Base-by-base conservation (phyloP, 2,888 invertebrate species). In the Cetonia aurata region DNA sequence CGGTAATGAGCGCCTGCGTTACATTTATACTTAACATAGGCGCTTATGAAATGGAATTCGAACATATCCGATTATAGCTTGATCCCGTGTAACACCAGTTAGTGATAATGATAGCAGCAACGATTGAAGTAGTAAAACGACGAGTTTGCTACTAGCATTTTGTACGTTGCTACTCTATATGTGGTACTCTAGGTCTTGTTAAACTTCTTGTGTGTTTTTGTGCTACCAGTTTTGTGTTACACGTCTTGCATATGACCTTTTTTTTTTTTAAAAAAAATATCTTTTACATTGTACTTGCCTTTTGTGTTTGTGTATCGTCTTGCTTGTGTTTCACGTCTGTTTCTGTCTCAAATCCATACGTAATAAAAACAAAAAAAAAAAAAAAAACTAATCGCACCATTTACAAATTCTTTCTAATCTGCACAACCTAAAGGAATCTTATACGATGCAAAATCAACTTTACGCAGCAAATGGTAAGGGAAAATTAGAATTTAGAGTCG, bases 11-110 rank as follows among this genome's bases (percentile, higher is more conserved):
- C 44, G 13, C 17, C 4, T 10, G 37, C 37, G 37, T 37, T 37
- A 10, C 37, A 10, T 37, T 37, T 37, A 37, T 9, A 37, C 37
- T 6, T 37, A 37, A 4, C 8, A 48, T n/a, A 15, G 12, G 25
- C 31, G 15, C n/a, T n/a, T 55, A 31, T 33, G 55, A 55, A 55
- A 55, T 55, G 31, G 33, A 55, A 55, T 13, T 55, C 55, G 55
- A 55, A 55, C n/a, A 4, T 55, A 55, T 55, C 13, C 55, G 55
- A 55, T 31, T 31, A 13, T 33, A 31, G 55, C 33, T 55, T 55
- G 55, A 55, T 55, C 55, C 55, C 55, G 55, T 55, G 55, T 55
- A 55, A 55, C 55, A 33, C 15, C 33, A 55, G 37, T 37, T 37
- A 37, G 55, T 55, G 55, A 55, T 55, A 55, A 55, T 31, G 53